Evolutionary conservation across 1,140 invertebrate genomes (phyloP).

Genomic region (Cataglyphis hispanica): DNA sequence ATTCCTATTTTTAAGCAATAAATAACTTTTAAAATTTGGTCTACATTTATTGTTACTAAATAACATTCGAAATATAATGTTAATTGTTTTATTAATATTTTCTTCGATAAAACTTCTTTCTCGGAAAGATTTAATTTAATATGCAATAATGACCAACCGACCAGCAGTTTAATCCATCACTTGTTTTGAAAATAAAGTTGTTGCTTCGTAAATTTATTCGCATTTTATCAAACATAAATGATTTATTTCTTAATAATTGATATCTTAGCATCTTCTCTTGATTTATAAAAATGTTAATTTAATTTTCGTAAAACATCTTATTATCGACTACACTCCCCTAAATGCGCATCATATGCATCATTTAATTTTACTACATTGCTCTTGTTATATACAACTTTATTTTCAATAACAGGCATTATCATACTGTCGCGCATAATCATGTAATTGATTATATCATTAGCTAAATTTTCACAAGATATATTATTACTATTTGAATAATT

Average conservation of each 20-base stretch:
- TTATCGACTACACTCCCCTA: neutral
- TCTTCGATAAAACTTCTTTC: neutral
- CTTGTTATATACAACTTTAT: neutral
- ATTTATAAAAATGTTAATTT: neutral
- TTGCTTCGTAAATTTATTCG: neutral
- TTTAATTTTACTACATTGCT: too few relatives aligned
- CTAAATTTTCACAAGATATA: neutral
- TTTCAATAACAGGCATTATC: neutral
- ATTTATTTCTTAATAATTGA: neutral
- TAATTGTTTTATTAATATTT: neutral
- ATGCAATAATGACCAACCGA: neutral
- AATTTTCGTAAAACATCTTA: neutral
- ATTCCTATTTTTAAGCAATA: slow-evolving; percentile 15
- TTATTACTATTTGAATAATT: neutral
- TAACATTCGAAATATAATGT: neutral
- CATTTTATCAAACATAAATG: neutral
- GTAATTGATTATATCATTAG: neutral
- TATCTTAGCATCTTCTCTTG: neutral
- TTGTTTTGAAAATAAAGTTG: neutral
- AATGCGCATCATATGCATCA: neutral
- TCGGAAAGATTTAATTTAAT: neutral
- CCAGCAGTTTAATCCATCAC: neutral
- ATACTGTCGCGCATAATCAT: neutral
- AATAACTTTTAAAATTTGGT: neutral
- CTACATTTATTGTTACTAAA: neutral